Percentiles rank a stretch among this genome's conserved stretches.
Evolutionary conservation across 2,888 invertebrate species (phyloP).

Genomic region (Mythimna pallens): DNA sequence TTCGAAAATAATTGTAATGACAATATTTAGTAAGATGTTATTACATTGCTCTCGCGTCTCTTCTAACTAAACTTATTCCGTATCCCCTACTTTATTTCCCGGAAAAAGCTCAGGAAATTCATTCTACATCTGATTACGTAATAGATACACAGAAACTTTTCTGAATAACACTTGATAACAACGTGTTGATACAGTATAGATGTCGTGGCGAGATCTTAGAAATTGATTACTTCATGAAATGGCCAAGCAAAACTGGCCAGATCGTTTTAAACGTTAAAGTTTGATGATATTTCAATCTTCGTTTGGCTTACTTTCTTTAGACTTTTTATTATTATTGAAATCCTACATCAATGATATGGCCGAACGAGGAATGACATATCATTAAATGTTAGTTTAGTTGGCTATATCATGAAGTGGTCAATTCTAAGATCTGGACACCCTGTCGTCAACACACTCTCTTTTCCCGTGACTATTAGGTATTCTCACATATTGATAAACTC

Average conservation of each 20-base stretch:
- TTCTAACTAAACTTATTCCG: background rate
- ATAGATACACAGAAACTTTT: background rate
- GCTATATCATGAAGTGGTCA: too few relatives aligned
- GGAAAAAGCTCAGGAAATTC: background rate
- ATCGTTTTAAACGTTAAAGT: too few relatives aligned
- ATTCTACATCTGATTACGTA: background rate
- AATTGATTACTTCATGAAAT: too few relatives aligned
- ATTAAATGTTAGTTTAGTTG: too few relatives aligned
- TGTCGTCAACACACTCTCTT: background rate
- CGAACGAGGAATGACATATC: too few relatives aligned
- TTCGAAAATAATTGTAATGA: background rate
- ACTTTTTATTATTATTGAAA: too few relatives aligned
- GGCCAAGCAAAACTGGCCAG: too few relatives aligned
- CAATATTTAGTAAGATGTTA: background rate
- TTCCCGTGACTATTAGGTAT: background rate
- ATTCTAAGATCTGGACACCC: too few relatives aligned
- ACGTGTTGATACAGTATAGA: background rate
- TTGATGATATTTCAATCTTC: too few relatives aligned
- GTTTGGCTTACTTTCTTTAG: too few relatives aligned
- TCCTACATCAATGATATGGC: too few relatives aligned
- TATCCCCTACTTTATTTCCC: background rate
- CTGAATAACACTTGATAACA: background rate
- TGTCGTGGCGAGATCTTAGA: too few relatives aligned
- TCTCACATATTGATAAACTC: conserved; percentile 3
- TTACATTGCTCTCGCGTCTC: background rate